phyloP scores from a whole-genome alignment of 2,113 vertebrate species.

The Macrotis lagotis region DNA sequence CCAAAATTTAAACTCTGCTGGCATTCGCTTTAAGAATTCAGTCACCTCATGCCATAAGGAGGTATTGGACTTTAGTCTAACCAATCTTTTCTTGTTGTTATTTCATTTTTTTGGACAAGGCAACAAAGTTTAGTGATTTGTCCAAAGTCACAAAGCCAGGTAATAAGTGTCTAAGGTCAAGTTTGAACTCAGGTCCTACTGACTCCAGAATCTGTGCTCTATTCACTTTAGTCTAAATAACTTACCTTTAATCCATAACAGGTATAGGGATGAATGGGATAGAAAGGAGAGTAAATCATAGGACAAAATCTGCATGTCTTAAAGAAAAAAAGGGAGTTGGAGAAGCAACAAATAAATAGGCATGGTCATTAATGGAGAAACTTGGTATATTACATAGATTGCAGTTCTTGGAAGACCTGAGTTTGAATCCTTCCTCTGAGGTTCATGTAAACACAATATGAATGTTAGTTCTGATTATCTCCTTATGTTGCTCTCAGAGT shows the following conservation, averaged over 20 bases:
- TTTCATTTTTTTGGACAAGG: too few relatives aligned
- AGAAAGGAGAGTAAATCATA: neutral
- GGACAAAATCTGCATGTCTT: neutral
- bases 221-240: neutral
- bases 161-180: too few relatives aligned
- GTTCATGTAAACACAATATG: neutral
- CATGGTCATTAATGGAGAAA: neutral
- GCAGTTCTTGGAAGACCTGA: neutral
- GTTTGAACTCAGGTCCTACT: too few relatives aligned
- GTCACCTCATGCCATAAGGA: neutral
- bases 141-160: too few relatives aligned
- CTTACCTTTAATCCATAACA: neutral
- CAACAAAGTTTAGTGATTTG: too few relatives aligned
- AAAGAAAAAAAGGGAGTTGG: neutral
- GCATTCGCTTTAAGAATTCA: neutral
- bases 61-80: neutral
- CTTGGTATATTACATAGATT: neutral
- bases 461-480: conserved; percentile 7
- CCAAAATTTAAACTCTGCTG: neutral
- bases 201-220: too few relatives aligned
- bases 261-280: neutral
- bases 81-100: too few relatives aligned
- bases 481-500: neutral
- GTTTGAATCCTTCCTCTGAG: neutral
- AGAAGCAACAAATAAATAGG: neutral